Evolutionary conservation across 30 jellyfish, hydroid and myxozoan species (phyloP), one percentile per base, ranked within the genome.

Genomic region (Aurelia aurita): DNA sequence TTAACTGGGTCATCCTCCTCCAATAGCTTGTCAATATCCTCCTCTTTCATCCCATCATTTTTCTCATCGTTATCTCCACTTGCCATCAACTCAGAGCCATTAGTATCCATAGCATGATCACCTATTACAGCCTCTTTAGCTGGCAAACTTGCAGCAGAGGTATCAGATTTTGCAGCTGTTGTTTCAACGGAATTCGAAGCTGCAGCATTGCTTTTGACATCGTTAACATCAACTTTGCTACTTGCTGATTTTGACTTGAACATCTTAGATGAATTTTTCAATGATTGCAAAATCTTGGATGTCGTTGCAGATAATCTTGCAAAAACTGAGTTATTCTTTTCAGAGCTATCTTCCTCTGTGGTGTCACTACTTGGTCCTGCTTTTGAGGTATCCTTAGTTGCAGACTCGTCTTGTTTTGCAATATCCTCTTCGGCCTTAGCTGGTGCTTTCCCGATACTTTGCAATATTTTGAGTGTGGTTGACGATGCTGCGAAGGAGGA

Each of bases 251-350:
- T 59, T 63, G 22, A 22, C 31, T 20, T 58, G 29, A 39, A 39
- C 51, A 39, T 6, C 67, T 19, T n/a, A 1, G 82, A 13, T 0
- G 82, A 47, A 14, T 80, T 80, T 46, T 32, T 47, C 46, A 80
- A 39, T 28, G 82, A 65, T 65, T 64, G 71, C 51, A 80, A 23
- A 31, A 80, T 64, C 74, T 35, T 63, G 22, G 74, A 26, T 13
- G 90, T 80, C 2, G 90, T 80, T 4, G 74, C 51, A 44, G 90
- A 80, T 19, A 67, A 51, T 47, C 51, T 67, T 18, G 79, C 46
- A 32, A 77, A 77, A 46, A 47, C 82, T 13, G 90, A 80, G 32
- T 22, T 19, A 27, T 54, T 64, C 39, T 64, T 27, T 64, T 16
- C 51, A 31, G 45, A 64, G 35, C 45, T 9, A 31, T 23, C 76